phyloP scores from a whole-genome alignment of 2,888 invertebrate species.

The Cryptus armator region DNA sequence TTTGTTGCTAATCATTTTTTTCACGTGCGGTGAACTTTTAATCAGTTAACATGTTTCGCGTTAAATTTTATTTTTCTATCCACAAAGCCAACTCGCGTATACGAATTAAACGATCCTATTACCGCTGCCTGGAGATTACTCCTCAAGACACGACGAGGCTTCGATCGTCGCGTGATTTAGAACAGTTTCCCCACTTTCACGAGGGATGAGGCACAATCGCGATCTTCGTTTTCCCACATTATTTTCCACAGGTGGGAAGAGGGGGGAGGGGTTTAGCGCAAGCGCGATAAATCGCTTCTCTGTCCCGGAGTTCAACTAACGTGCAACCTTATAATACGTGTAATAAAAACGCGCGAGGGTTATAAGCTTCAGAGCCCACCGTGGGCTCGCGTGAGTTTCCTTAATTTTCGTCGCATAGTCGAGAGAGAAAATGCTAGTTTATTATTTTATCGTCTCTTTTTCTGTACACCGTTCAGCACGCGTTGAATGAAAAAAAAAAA shows the following conservation, averaged over 20 bases:
- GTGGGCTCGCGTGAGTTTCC: conserved; percentile 78
- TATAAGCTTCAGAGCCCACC: conserved; percentile 14
- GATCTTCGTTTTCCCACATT: conserved; percentile 63
- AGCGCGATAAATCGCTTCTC: conserved; percentile 56
- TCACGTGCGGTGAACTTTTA: neutral
- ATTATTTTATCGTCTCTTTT: conserved; percentile 59
- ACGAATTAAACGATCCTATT: conserved; percentile 37
- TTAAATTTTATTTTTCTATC: neutral
- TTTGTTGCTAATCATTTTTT: too few species aligned
- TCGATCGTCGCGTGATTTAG: conserved; percentile 62
- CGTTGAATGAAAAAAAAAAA: conserved; percentile 6
- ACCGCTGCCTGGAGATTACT: conserved; percentile 32
- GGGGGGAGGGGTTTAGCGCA: conserved; percentile 18
- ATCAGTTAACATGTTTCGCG: neutral
- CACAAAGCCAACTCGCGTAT: neutral
- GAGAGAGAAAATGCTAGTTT: conserved; percentile 53
- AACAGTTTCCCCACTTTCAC: conserved; percentile 52
- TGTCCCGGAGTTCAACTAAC: conserved; percentile 27
- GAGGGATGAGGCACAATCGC: conserved; percentile 62
- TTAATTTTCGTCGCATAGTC: conserved; percentile 74
- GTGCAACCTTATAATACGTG: conserved; percentile 51
- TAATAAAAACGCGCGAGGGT: conserved; percentile 49
- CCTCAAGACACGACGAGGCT: conserved; percentile 44
- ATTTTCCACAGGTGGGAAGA: conserved; percentile 51
- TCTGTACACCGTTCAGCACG: conserved; percentile 1